A percentile compares a stretch with the other conserved stretches of the same genome.
Conservation (phyloP, 2,113 vertebrate species). For the Dipodomys ordii region DNA sequence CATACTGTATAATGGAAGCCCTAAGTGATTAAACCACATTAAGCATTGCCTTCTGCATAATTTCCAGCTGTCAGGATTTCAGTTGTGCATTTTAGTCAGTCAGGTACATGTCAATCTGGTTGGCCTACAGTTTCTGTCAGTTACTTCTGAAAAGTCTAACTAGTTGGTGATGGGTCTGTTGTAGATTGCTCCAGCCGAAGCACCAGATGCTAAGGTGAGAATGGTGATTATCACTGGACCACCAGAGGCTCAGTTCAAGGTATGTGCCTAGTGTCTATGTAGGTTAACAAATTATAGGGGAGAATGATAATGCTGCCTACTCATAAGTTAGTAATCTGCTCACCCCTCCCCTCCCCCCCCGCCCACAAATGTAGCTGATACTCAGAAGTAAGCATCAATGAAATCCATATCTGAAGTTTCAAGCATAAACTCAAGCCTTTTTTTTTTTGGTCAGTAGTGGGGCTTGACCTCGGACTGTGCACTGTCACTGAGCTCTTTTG, state of each 20-base stretch:
- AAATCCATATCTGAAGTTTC: background rate
- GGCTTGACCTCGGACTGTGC: no score
- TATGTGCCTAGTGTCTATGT: slow-evolving; percentile 73
- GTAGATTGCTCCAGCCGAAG: slow-evolving; percentile 97
- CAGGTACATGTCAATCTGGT: background rate
- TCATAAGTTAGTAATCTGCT: background rate
- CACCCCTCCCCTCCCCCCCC: background rate
- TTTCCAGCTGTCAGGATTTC: slow-evolving; percentile 26
- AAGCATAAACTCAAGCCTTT: background rate
- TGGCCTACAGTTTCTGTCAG: background rate
- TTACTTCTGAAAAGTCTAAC: slow-evolving; percentile 8
- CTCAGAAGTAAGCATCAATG: background rate
- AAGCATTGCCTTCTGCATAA: background rate
- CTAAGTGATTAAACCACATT: background rate
- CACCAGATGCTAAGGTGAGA: slow-evolving; percentile 95
- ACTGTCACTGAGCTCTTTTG: no score
- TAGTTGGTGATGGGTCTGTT: slow-evolving; percentile 77
- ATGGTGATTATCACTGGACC: slow-evolving; percentile 98
- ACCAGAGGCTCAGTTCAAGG: slow-evolving; percentile 99
- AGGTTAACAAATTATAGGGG: background rate
- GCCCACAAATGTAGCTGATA: background rate
- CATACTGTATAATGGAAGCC: background rate
- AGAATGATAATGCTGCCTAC: background rate
- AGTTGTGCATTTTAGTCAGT: background rate
- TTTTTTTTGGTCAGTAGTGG: no score